Base-by-base conservation (phyloP, 2,888 invertebrate species). In the Keiferia lycopersicella region DNA sequence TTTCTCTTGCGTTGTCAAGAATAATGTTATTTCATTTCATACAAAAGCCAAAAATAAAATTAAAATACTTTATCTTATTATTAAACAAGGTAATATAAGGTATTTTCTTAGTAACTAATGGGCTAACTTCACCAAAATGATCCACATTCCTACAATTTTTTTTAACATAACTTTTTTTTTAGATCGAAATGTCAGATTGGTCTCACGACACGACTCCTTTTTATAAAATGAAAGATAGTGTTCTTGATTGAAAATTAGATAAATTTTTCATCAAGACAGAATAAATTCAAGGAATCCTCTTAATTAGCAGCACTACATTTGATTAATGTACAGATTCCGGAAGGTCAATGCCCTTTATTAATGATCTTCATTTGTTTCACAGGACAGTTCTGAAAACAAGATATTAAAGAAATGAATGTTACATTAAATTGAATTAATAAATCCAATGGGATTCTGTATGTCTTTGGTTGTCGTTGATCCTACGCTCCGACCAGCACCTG, bases 331-430 rank as follows among this genome's bases (percentile, higher is more conserved):
- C 45, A n/a, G 16, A 60, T 60, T 60, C 11, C 22, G 22, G 38
- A 34, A 20, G 61, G 50, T 61, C 50, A 61, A 30, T 30, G 50
- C 4, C 18, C 61, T 61, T 11, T 16, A n/a, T n/a, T 61, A 61
- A 61, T 61, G 34, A 22, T 26, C 6, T 26, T 20, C 50, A 61
- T 61, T 41, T 18, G 48, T 50, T 61, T 22, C n/a, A 11, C 26
- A 56, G 61, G 61, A 61, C 34, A 61, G 22, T 50, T 22, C 34
- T 50, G 12, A 61, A 60, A 60, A 50, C 50, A 61, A 61, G 30
- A 26, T 50, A 50, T 50, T 61, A 61, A 60, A 60, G 22, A 26
- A 26, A 60, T 48, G n/a, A n/a, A 34, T 34, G 34, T 6, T 26
- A 57, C n/a, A 57, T 16, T 16, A 41, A 45, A 45, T 45, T 45